These are phyloP conservation scores for Sylvia borin DNA, from an alignment of 2,797 vertebrate genomes.

Conservation along the genomic window DNA sequence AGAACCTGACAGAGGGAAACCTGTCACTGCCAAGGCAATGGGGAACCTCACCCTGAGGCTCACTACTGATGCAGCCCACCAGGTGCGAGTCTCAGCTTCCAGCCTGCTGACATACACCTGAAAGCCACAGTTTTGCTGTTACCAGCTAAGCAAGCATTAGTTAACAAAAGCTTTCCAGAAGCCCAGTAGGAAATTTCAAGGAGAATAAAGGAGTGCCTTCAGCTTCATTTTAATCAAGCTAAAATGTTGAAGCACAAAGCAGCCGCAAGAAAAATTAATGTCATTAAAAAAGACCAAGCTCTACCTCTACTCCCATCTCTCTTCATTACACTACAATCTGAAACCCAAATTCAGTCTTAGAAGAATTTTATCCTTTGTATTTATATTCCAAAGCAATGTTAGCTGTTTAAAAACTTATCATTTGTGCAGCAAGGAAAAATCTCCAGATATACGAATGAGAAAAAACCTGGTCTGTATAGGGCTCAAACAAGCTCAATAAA, in stretches of 20 bases:
- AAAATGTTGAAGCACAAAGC: neutral
- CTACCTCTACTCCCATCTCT: neutral
- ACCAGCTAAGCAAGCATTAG: neutral
- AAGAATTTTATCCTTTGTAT: neutral
- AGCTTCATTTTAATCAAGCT: conserved; percentile 3
- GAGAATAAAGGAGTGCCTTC: neutral
- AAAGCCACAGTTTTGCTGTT: neutral
- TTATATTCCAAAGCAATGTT: neutral
- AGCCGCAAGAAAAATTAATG: neutral
- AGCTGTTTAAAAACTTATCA: neutral
- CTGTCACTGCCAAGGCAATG: neutral
- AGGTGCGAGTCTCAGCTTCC: rapidly evolving
- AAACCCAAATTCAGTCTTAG: neutral
- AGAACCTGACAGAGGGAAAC: neutral
- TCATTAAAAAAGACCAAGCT: neutral
- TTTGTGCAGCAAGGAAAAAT: neutral
- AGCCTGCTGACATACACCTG: conserved; percentile 21
- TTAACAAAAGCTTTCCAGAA: conserved; percentile 38
- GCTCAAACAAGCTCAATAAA: neutral
- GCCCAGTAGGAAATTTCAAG: conserved; percentile 31
- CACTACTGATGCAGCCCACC: neutral
- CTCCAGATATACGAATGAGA: neutral
- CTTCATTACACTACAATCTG: neutral
- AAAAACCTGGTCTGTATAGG: neutral
- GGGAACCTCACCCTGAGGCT: neutral